Percentiles rank a stretch among this genome's conserved stretches.
These are phyloP conservation scores for Leptobrachium ailaonicum DNA, from an alignment of 2,113 vertebrate species.

Conservation along the genomic window DNA sequence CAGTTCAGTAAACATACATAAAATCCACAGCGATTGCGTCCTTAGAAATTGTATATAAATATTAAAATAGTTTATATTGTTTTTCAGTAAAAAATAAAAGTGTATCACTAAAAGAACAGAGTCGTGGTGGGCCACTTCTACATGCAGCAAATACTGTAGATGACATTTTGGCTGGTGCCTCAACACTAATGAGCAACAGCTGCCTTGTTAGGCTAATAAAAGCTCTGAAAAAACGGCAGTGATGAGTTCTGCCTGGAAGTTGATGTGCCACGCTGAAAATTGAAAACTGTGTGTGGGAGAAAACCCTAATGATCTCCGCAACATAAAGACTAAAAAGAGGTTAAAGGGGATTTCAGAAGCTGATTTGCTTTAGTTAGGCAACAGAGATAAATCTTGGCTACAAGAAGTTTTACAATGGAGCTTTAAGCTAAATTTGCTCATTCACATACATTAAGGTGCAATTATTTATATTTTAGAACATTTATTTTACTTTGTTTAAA, in stretches of 20 bases:
- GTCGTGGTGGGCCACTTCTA: not conserved
- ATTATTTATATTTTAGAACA: not conserved
- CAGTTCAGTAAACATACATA: too few species aligned
- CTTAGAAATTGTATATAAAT: too few species aligned
- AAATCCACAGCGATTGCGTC: too few species aligned
- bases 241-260: slow-evolving; percentile 38
- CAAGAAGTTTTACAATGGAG: not conserved
- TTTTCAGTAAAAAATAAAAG: too few species aligned
- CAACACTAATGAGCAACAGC: slow-evolving; percentile 27
- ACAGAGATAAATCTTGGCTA: not conserved
- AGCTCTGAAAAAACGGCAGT: slow-evolving; percentile 24
- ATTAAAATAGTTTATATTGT: too few species aligned
- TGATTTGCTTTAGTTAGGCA: not conserved
- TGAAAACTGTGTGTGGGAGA: slow-evolving; percentile 22
- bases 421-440: not conserved
- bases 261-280: slow-evolving; percentile 29
- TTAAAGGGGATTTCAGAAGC: not conserved
- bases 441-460: not conserved
- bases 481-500: slow-evolving; percentile 1
- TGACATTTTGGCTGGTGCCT: slow-evolving; percentile 35
- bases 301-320: not conserved
- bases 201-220: slow-evolving; percentile 37
- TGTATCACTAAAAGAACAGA: too few species aligned
- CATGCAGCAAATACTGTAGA: not conserved
- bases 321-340: slow-evolving; percentile 1